These are phyloP conservation scores for Phrynocephalus guinanensis DNA, from an alignment of 2,797 vertebrate species.

Conservation along the genomic window DNA sequence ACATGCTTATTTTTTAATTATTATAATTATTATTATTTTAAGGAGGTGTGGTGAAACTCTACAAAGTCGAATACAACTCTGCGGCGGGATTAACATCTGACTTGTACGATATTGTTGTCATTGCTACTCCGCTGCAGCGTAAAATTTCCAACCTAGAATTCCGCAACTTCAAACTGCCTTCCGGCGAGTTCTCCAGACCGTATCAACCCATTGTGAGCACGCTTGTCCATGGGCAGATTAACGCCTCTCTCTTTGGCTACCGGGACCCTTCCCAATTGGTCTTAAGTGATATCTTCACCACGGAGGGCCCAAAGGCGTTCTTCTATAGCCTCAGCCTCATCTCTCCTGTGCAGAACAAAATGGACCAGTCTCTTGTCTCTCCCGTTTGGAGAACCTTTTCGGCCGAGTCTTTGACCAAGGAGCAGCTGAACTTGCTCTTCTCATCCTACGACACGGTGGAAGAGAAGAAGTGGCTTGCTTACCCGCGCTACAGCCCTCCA, in stretches of 20 bases:
- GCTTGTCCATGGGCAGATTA: constrained; percentile 87
- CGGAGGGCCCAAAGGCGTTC: constrained; percentile 77
- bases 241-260: constrained; percentile 86
- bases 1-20: neutral
- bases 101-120: constrained; percentile 88
- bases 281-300: constrained; percentile 81
- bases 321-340: constrained; percentile 82
- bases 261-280: constrained; percentile 68
- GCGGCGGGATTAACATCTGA: constrained; percentile 79
- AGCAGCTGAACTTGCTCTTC: constrained; percentile 86
- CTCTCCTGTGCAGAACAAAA: neutral
- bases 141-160: constrained; percentile 87
- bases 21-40: constrained; percentile 4
- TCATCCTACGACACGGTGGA: constrained; percentile 81
- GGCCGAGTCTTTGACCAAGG: constrained; percentile 75
- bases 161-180: constrained; percentile 83
- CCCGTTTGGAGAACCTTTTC: constrained; percentile 91
- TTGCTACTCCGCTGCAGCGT: constrained; percentile 87
- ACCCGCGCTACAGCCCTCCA: constrained; percentile 83
- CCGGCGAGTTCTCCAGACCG: constrained; percentile 80
- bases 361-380: accelerated
- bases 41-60: constrained; percentile 80
- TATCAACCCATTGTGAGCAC: constrained; percentile 87
- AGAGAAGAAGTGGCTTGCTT: constrained; percentile 87
- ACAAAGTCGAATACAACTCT: constrained; percentile 85